A percentile compares a stretch with the other conserved stretches of the same genome.
phyloP scores from a whole-genome alignment of 2,888 invertebrate species.

The Acheta domesticus region DNA sequence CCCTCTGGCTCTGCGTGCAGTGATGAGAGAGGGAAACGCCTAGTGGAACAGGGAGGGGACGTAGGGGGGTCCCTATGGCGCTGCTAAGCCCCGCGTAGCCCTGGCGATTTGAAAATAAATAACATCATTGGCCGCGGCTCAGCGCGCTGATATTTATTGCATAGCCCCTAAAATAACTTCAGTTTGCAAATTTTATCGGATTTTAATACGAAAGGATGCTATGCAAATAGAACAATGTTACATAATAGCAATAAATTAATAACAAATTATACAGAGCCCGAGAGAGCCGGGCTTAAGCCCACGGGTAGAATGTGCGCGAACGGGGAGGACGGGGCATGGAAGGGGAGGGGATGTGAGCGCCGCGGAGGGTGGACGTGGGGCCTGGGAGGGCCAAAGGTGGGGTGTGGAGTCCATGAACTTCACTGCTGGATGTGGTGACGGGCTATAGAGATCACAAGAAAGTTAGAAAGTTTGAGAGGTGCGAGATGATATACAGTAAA shows the following conservation, averaged over 20 bases:
- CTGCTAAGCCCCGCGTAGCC: no score
- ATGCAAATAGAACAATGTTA: not conserved
- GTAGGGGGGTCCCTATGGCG: no score
- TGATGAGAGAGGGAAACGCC: no score
- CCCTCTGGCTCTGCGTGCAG: no score
- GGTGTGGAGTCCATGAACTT: no score
- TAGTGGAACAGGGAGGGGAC: no score
- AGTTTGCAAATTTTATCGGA: not conserved
- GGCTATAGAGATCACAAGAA: no score
- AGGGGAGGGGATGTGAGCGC: not conserved
- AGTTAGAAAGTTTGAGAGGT: no score
- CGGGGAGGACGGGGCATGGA: not conserved
- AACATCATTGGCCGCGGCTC: not conserved
- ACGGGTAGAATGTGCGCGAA: no score
- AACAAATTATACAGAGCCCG: not conserved
- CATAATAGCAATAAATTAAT: constrained; percentile 18
- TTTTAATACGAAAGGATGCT: not conserved
- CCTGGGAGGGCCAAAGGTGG: not conserved
- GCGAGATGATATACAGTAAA: no score
- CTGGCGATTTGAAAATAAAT: not conserved
- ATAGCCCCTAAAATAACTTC: not conserved
- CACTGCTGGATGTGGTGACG: no score
- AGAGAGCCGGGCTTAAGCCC: no score
- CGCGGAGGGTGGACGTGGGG: not conserved
- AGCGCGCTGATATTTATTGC: not conserved